Evolutionary conservation across 2,113 vertebrate species (phyloP).

Genomic region (Cebidichthys violaceus): DNA sequence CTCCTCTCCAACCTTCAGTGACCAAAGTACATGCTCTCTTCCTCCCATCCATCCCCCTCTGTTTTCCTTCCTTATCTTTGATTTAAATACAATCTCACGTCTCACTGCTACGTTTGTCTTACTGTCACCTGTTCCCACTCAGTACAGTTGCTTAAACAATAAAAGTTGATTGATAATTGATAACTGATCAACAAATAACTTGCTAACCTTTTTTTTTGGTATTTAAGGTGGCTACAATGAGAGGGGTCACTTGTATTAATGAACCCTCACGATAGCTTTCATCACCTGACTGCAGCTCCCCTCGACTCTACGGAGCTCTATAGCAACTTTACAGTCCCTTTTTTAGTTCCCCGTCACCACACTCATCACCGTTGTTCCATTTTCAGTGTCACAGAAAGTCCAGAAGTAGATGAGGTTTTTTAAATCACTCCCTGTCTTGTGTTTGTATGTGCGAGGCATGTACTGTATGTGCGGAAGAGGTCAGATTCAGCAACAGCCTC

Average conservation of each 20-base stretch:
- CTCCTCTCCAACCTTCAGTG: slow-evolving; percentile 46
- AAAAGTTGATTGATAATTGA: not conserved
- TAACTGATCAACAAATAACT: not conserved
- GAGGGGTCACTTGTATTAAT: not conserved
- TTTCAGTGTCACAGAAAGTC: slow-evolving; percentile 39
- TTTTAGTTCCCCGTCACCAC: not conserved
- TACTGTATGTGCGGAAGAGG: slow-evolving; percentile 50
- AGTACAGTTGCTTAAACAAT: not conserved
- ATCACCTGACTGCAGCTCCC: not conserved
- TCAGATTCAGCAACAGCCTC: slow-evolving; percentile 62
- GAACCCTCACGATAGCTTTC: not conserved
- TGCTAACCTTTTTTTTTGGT: not conserved
- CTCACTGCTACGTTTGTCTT: not conserved
- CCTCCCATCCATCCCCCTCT: slow-evolving; percentile 21
- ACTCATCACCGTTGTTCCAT: not conserved
- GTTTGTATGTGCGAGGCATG: slow-evolving; percentile 41
- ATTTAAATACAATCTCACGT: slow-evolving; percentile 33
- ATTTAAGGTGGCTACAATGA: not conserved
- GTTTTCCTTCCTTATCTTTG: slow-evolving; percentile 26
- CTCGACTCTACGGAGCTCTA: not conserved
- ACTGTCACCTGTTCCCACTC: slow-evolving; percentile 28
- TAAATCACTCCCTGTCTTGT: slow-evolving; percentile 36
- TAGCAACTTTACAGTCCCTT: not conserved
- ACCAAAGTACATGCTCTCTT: slow-evolving; percentile 45
- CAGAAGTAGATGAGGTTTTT: slow-evolving; percentile 58